A percentile compares a stretch with the other conserved stretches of the same genome.
These are phyloP conservation scores for Caerostris extrusa DNA, from an alignment of 1,140 invertebrate genomes.

Conservation along the genomic window DNA sequence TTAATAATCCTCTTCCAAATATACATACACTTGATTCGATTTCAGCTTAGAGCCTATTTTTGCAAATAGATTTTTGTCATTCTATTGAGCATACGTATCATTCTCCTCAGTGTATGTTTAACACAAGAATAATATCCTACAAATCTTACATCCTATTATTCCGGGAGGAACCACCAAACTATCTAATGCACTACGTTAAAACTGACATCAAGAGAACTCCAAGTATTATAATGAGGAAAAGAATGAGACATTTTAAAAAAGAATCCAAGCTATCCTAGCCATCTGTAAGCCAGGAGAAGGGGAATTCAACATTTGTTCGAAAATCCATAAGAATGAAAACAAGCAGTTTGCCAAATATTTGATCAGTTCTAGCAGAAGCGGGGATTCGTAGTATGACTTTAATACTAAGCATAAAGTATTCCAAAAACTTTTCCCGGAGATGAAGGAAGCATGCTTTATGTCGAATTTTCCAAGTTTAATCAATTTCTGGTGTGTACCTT, in stretches of 20 bases:
- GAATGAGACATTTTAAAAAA: neutral
- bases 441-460: neutral
- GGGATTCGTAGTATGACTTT: constrained; percentile 17
- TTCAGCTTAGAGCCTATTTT: neutral
- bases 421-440: constrained; percentile 11
- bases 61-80: neutral
- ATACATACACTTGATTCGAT: too few species aligned
- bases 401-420: constrained; percentile 51
- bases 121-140: neutral
- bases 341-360: constrained; percentile 70
- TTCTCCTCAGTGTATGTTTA: neutral
- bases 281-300: neutral
- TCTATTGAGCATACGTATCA: neutral
- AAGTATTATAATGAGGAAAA: constrained; percentile 39
- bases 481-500: neutral
- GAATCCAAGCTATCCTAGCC: neutral
- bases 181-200: constrained; percentile 23
- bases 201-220: constrained; percentile 43
- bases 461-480: neutral
- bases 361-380: neutral
- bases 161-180: neutral
- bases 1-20: too few species aligned
- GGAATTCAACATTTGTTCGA: constrained; percentile 70
- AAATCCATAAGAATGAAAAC: constrained; percentile 75
- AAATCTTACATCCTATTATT: too few species aligned